Evolutionary conservation across 2,888 invertebrate species (phyloP).

Genomic region (Amiota minor): DNA sequence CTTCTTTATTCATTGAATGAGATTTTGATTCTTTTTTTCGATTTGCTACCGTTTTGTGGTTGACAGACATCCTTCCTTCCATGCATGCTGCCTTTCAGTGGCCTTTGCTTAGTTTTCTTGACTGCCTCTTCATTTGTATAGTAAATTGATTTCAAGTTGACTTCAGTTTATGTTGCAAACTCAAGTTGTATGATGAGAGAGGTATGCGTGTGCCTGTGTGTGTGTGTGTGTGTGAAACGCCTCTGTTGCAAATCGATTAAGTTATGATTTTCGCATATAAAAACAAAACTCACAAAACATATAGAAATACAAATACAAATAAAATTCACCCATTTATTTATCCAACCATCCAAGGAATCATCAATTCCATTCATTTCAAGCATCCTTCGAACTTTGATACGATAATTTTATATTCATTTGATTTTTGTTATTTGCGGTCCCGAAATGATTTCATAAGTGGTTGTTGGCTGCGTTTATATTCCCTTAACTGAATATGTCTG

Average conservation of each 20-base stretch:
- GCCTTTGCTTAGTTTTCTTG: not conserved
- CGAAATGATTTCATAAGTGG: conserved; percentile 18
- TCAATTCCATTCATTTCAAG: too few species aligned
- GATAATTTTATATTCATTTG: conserved; percentile 41
- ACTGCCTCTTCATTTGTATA: not conserved
- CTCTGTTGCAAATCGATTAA: conserved; percentile 65
- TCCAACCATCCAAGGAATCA: too few species aligned
- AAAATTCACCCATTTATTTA: too few species aligned
- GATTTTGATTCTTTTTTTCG: not conserved
- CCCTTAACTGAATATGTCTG: too few species aligned
- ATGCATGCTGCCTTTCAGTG: not conserved
- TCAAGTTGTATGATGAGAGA: not conserved
- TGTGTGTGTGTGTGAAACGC: conserved; percentile 45
- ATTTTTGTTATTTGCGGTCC: conserved; percentile 19
- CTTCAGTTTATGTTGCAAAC: not conserved
- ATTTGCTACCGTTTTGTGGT: conserved; percentile 9
- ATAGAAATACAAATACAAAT: too few species aligned
- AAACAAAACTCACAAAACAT: not conserved
- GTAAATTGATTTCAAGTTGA: not conserved
- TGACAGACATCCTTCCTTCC: not conserved
- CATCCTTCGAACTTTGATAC: not conserved
- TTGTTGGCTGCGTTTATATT: conserved; percentile 3
- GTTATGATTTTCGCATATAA: conserved; percentile 15
- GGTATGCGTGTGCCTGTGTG: not conserved
- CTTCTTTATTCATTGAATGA: not conserved